Conservation (phyloP, 2,888 invertebrate species). For the Sthenelais limicola region DNA sequence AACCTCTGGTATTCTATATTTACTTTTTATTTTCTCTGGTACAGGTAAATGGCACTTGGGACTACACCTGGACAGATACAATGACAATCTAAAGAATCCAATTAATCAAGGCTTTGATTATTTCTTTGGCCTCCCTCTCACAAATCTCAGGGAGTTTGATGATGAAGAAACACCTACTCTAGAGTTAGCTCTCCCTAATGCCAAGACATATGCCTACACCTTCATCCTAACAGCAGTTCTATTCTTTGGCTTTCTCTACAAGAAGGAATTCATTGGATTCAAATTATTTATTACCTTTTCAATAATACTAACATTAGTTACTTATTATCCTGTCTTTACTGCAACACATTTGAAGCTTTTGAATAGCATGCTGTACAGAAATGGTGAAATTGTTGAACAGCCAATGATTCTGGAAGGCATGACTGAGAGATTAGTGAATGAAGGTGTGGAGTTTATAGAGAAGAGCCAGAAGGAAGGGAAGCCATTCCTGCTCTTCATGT, state of each 20-base stretch:
- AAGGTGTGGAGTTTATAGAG: constrained; percentile 61
- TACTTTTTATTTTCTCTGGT: too few relatives aligned
- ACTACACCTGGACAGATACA: constrained; percentile 57
- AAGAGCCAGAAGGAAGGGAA: constrained; percentile 49
- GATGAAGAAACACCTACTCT: constrained; percentile 66
- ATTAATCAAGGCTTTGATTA: constrained; percentile 72
- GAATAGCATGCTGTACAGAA: constrained; percentile 61
- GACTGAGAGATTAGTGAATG: constrained; percentile 62
- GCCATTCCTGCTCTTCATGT: constrained; percentile 74
- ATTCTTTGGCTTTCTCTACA: neutral
- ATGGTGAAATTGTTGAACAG: constrained; percentile 72
- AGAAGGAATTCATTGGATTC: neutral
- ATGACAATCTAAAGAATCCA: constrained; percentile 69
- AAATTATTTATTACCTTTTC: neutral
- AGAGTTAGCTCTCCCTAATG: constrained; percentile 52
- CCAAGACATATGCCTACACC: neutral
- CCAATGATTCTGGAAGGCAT: constrained; percentile 54
- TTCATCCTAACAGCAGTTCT: constrained; percentile 7
- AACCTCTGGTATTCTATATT: too few relatives aligned
- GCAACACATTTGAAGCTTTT: constrained; percentile 37
- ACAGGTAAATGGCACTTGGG: constrained; percentile 76
- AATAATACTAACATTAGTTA: neutral
- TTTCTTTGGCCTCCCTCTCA: constrained; percentile 71
- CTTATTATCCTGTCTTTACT: neutral
- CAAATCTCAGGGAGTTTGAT: constrained; percentile 68